These are phyloP conservation scores for Hippocampus zosterae DNA, from an alignment of 2,113 vertebrate genomes.

Conservation along the genomic window DNA sequence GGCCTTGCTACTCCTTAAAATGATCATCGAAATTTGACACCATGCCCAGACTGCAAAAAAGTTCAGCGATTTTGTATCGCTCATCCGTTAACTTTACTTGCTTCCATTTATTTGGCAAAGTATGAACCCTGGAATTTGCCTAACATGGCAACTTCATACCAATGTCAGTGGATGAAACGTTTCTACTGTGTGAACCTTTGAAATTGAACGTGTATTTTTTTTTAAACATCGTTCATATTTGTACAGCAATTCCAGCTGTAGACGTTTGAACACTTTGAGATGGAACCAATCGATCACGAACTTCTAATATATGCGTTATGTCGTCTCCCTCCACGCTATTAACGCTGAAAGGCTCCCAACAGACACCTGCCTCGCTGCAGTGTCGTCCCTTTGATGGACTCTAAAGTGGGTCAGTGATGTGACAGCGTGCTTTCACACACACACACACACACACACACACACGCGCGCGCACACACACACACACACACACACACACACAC, in stretches of 20 bases:
- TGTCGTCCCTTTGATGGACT: slow-evolving; percentile 24
- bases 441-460: too few relatives aligned
- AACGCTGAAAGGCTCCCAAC: neutral
- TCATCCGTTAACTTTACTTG: too few relatives aligned
- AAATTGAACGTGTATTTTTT: too few relatives aligned
- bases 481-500: neutral
- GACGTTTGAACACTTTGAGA: neutral
- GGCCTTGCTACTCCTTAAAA: neutral
- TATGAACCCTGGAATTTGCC: too few relatives aligned
- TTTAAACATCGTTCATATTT: neutral
- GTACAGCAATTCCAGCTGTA: neutral
- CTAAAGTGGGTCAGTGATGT: slow-evolving; percentile 43
- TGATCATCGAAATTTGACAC: neutral
- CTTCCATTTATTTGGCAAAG: too few relatives aligned
- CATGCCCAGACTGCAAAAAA: too few relatives aligned
- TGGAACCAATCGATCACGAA: neutral
- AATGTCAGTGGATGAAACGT: too few relatives aligned
- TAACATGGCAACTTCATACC: too few relatives aligned
- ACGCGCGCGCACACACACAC: slow-evolving; percentile 6
- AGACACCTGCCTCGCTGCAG: neutral
- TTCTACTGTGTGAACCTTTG: too few relatives aligned
- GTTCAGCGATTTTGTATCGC: too few relatives aligned
- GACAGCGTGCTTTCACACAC: slow-evolving; percentile 15
- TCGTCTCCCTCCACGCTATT: neutral
- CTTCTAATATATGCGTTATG: neutral